Conservation (phyloP, 2,797 vertebrate genomes). For the Lophotriccus pileatus region DNA sequence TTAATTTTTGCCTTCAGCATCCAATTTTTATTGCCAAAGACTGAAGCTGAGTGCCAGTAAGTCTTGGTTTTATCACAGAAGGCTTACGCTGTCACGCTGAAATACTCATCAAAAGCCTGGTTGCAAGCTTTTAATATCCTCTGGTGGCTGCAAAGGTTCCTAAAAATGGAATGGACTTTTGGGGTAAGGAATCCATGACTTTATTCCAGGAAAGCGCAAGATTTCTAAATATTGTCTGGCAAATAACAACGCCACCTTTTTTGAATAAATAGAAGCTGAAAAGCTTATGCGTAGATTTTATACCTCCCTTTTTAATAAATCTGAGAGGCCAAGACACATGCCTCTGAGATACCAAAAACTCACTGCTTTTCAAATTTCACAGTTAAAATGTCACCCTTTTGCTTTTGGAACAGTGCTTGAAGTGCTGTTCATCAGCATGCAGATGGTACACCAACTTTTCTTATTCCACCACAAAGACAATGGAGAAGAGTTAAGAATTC, state of each 20-base stretch:
- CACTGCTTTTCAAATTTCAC: not conserved
- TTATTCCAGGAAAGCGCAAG: not conserved
- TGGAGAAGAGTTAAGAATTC: constrained; percentile 4
- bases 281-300: not conserved
- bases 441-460: not conserved
- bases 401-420: not conserved
- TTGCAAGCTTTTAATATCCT: not conserved
- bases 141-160: not conserved
- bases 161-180: constrained; percentile 3
- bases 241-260: not conserved
- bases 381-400: not conserved
- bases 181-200: not conserved
- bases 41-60: constrained; percentile 23
- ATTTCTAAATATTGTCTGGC: not conserved
- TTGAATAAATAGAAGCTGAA: not conserved
- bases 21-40: constrained; percentile 53
- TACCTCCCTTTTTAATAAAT: not conserved
- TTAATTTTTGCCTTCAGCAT: constrained; percentile 56
- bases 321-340: not conserved
- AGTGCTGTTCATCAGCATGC: constrained; percentile 2
- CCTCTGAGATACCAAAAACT: not conserved
- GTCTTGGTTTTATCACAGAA: constrained; percentile 28
- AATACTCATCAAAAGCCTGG: constrained; percentile 37
- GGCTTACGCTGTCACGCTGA: constrained; percentile 47
- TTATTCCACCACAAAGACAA: not conserved